phyloP scores from a whole-genome alignment of 2,888 invertebrate species.

The Choreutis nemorana region DNA sequence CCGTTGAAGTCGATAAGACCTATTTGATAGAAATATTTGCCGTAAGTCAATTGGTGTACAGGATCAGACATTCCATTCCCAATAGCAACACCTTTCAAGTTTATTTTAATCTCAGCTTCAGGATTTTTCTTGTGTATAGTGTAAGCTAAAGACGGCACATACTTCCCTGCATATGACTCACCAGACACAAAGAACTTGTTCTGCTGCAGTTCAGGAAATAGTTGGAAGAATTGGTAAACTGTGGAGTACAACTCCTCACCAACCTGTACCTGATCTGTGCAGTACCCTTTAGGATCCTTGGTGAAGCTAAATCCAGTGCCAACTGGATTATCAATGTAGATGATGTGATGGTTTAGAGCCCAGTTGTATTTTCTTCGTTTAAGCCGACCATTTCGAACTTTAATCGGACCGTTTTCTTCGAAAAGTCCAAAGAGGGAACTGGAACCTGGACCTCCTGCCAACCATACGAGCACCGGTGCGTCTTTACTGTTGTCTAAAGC shows the following conservation, averaged over 20 bases:
- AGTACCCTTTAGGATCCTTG: conserved; percentile 76
- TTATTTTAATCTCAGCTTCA: conserved; percentile 71
- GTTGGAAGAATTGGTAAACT: conserved; percentile 80
- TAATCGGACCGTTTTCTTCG: conserved; percentile 81
- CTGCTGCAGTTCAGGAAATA: conserved; percentile 78
- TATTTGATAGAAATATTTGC: conserved; percentile 81
- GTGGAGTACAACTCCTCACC: conserved; percentile 81
- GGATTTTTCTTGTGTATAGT: conserved; percentile 75
- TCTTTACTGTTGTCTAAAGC: conserved; percentile 63
- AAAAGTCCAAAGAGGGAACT: conserved; percentile 83
- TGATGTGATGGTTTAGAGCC: conserved; percentile 78
- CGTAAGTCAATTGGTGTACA: conserved; percentile 76
- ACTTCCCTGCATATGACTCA: conserved; percentile 87
- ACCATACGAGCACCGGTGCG: conserved; percentile 82
- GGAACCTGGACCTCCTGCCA: conserved; percentile 87
- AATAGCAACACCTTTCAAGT: conserved; percentile 75
- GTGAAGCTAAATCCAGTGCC: conserved; percentile 94
- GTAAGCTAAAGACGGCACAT: conserved; percentile 78
- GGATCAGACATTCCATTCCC: conserved; percentile 86
- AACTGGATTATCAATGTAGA: conserved; percentile 94
- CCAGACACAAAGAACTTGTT: conserved; percentile 89
- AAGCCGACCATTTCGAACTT: conserved; percentile 40
- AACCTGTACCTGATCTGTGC: conserved; percentile 79
- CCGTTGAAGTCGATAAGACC: conserved; percentile 75
- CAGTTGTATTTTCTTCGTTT: conserved; percentile 77